Evolutionary conservation across 2,113 vertebrate species (phyloP), one percentile per base, ranked within the genome.

Genomic region (Sprattus sprattus): DNA sequence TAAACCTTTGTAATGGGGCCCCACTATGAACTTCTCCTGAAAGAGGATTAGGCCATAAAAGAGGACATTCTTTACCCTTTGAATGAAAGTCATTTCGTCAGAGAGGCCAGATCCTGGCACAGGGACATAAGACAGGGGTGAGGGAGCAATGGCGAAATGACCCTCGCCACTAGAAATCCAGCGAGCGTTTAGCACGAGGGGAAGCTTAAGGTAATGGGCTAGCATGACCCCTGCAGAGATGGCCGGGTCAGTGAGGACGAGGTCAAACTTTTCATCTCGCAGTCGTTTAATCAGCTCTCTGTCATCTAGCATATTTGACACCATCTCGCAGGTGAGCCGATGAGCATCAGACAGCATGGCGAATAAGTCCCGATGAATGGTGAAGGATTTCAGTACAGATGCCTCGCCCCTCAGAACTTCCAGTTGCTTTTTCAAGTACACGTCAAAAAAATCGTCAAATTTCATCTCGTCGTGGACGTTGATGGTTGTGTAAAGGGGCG

Each of bases 91-190:
- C 94, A 95, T 95, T 83, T 91, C 90, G 84, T 95, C 93, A 1
- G 93, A 93, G 50, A 94, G 60, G 4, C 93, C 92, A 0, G 94
- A 93, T 82, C 94, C 93, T 85, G 91, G 91, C 1, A 91, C 85
- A 13, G 95, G 95, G 52, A 95, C 84, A 4, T 94, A 95, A 28
- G 95, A 95, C 11, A 93, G 81, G 0, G 95, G 95, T 0, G 94
- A 94, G 8, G 95, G 95, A 11, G 94, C 94, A 0, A 93, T 86
- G 0, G 39, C 85, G 64, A 93, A 94, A 44, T 95, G 94, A 0
- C 93, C 94, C 1, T 95, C 94, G 8, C 93, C 93, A 1, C 89
- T 90, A 2, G 90, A 82, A 83, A 93, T 91, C 95, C 95, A 95
- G 52, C 95, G 94, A 16, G 92, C 94, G 52, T 94, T 95, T 10